phyloP scores from a whole-genome alignment of 2,888 invertebrate genomes.

The Augochlorella aurata region DNA sequence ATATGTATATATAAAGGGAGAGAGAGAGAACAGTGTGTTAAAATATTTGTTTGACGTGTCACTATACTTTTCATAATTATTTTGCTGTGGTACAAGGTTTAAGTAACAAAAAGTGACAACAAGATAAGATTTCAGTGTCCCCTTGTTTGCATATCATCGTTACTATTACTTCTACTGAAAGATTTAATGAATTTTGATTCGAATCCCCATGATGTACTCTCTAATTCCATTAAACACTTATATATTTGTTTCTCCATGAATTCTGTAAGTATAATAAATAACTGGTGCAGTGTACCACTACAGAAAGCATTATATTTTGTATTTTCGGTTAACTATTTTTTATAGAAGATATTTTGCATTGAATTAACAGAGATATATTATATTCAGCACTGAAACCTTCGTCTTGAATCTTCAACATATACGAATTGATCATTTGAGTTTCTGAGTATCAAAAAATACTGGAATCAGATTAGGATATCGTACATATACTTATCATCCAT shows the following conservation, averaged over 20 bases:
- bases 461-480: conserved; percentile 26
- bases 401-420: conserved; percentile 31
- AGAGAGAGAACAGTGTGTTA: conserved; percentile 27
- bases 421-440: conserved; percentile 40
- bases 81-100: conserved; percentile 44
- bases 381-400: conserved; percentile 59
- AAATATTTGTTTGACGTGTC: conserved; percentile 37
- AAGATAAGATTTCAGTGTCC: conserved; percentile 62
- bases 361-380: background rate
- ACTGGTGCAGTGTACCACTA: background rate
- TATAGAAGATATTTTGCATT: conserved; percentile 3
- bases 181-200: background rate
- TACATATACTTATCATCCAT: conserved; percentile 30
- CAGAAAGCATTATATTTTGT: background rate
- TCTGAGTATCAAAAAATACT: conserved; percentile 41
- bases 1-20: background rate
- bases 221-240: background rate
- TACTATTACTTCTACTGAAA: conserved; percentile 1
- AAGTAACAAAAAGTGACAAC: conserved; percentile 40
- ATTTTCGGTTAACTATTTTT: background rate
- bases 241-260: background rate
- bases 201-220: no score
- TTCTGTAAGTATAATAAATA: background rate
- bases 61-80: conserved; percentile 51
- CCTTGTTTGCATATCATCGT: conserved; percentile 15